Evolutionary conservation across 2,797 vertebrate species (phyloP).

Genomic region (Capromys pilorides): DNA sequence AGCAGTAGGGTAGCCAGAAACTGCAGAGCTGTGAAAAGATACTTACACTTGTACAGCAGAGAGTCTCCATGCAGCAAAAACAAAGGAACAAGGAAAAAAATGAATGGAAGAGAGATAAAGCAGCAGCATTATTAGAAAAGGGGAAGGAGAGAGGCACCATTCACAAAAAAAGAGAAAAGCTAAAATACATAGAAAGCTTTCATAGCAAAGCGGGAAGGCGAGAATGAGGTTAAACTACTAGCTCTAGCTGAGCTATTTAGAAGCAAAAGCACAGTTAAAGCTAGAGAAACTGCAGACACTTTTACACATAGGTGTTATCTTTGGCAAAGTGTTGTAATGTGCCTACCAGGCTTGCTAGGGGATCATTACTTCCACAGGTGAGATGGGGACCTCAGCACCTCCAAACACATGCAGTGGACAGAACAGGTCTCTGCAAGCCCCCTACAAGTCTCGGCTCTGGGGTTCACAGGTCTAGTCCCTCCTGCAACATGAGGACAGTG

Average conservation of each 20-base stretch:
- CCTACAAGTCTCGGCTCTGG: not conserved
- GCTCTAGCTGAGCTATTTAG: not conserved
- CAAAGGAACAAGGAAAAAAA: slow-evolving; percentile 87
- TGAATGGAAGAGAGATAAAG: slow-evolving; percentile 88
- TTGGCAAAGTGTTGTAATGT: not conserved
- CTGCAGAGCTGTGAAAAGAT: slow-evolving; percentile 85
- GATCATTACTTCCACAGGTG: not conserved
- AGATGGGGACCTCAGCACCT: not conserved
- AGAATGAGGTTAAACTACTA: slow-evolving; percentile 67
- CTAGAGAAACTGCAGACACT: not conserved
- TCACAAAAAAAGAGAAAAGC: slow-evolving; percentile 79
- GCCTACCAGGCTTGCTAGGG: not conserved
- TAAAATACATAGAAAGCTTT: slow-evolving; percentile 74
- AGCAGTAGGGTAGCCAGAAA: slow-evolving; percentile 81
- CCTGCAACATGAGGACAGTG: rapidly evolving
- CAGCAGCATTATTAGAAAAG: slow-evolving; percentile 81
- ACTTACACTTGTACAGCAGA: slow-evolving; percentile 96
- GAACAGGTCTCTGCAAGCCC: not conserved
- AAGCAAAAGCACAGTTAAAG: slow-evolving; percentile 40
- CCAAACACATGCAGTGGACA: not conserved
- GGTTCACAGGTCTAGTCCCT: not conserved
- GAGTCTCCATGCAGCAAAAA: slow-evolving; percentile 93
- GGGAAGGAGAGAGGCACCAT: slow-evolving; percentile 74
- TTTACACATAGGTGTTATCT: not conserved
- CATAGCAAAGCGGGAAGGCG: slow-evolving; percentile 77